These are phyloP conservation scores for Microctonus aethiopoides DNA, from an alignment of 2,888 invertebrate genomes.

Conservation along the genomic window DNA sequence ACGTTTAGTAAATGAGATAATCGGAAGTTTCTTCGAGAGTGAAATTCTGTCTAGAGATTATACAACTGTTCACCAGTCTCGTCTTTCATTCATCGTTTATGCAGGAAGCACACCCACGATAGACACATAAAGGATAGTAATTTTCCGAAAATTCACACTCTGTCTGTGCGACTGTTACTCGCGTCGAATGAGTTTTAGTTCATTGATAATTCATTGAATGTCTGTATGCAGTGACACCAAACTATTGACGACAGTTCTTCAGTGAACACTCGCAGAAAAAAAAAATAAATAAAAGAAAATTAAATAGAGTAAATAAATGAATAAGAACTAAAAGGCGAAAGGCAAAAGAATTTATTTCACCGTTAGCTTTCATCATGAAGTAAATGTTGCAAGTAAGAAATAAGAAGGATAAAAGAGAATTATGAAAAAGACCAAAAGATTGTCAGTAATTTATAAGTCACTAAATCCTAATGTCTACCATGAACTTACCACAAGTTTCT, in stretches of 20 bases:
- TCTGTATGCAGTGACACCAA: background rate
- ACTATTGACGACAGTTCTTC: background rate
- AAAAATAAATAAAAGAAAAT: background rate
- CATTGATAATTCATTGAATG: constrained; percentile 16
- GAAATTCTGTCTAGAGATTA: constrained; percentile 26
- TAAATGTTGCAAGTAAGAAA: background rate
- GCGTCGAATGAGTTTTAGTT: constrained; percentile 12
- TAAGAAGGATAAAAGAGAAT: background rate
- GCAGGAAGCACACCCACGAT: constrained; percentile 16
- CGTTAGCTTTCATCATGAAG: background rate
- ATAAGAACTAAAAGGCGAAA: background rate
- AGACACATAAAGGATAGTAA: constrained; percentile 14
- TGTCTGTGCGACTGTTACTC: constrained; percentile 4
- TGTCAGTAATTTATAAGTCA: background rate
- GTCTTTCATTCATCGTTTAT: constrained; percentile 33
- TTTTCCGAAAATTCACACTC: constrained; percentile 18
- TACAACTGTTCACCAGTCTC: constrained; percentile 25
- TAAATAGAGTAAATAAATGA: background rate
- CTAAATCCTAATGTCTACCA: background rate
- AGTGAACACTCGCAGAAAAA: too few species aligned
- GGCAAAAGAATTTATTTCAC: too few species aligned
- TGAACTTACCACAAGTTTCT: background rate
- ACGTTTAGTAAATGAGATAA: constrained; percentile 2
- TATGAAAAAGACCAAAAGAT: background rate
- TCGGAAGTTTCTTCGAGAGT: constrained; percentile 12